These are phyloP conservation scores for Malacoctenus gilli DNA, from an alignment of 2,797 vertebrate genomes.

Conservation along the genomic window DNA sequence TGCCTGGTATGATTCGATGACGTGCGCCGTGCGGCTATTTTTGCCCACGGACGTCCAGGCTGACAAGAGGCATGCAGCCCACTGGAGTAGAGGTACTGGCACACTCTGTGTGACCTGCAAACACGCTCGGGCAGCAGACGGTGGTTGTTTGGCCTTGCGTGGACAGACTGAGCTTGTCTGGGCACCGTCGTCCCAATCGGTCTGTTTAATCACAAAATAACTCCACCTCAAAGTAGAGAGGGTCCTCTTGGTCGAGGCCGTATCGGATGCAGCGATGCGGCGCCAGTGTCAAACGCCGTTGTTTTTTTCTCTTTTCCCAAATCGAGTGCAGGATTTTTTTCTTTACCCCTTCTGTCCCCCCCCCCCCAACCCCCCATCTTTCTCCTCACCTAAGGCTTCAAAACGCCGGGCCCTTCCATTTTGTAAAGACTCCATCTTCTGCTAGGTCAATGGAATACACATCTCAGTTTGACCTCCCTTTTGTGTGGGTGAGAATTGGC, in stretches of 20 bases:
- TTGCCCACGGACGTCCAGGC: constrained; percentile 4
- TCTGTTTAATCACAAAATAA: constrained; percentile 29
- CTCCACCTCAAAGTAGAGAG: constrained; percentile 21
- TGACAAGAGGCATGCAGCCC: constrained; percentile 37
- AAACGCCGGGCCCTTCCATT: constrained; percentile 35
- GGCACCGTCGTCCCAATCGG: constrained; percentile 12
- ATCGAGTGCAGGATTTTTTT: constrained; percentile 37
- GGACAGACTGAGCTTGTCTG: constrained; percentile 19
- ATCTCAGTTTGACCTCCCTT: constrained; percentile 51
- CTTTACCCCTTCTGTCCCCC: constrained; percentile 4
- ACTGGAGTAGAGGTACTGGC: constrained; percentile 52
- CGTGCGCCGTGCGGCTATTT: constrained; percentile 31
- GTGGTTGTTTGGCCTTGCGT: constrained; percentile 35
- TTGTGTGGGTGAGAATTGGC: constrained; percentile 59
- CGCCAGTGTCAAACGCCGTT: constrained; percentile 15
- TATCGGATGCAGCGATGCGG: constrained; percentile 28
- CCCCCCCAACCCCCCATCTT: neutral
- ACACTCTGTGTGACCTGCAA: constrained; percentile 20
- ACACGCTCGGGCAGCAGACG: constrained; percentile 17
- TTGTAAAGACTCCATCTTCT: constrained; percentile 67
- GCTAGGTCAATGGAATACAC: constrained; percentile 57
- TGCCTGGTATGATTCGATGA: too few relatives aligned
- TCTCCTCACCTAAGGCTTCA: constrained; percentile 22
- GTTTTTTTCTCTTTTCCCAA: constrained; percentile 33
- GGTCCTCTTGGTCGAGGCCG: constrained; percentile 11